A percentile compares a stretch with the other conserved stretches of the same genome.
Evolutionary conservation across 2,797 vertebrate species (phyloP).

Genomic region (Arnoldichthys spilopterus): DNA sequence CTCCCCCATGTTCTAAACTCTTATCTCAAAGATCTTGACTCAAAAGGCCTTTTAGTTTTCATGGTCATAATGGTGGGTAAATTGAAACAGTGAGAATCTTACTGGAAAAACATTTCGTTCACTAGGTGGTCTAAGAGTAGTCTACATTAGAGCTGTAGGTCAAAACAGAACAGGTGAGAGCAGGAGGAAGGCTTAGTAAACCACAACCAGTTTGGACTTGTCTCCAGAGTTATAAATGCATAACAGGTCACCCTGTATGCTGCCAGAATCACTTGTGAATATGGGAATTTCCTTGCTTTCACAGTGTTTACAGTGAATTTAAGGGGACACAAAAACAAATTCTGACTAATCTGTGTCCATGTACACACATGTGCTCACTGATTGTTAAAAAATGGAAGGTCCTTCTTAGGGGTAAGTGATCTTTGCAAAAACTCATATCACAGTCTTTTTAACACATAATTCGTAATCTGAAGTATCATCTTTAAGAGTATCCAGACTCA

Average conservation of each 20-base stretch:
- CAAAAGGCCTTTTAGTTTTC: background rate
- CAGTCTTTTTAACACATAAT: too few relatives aligned
- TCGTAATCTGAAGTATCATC: too few relatives aligned
- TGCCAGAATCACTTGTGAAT: background rate
- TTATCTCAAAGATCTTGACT: constrained; percentile 2
- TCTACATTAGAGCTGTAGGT: background rate
- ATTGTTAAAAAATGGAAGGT: too few relatives aligned
- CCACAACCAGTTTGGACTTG: constrained; percentile 39
- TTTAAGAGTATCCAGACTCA: too few relatives aligned
- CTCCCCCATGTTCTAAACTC: constrained; percentile 1
- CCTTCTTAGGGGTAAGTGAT: too few relatives aligned
- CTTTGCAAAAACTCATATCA: too few relatives aligned
- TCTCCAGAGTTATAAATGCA: constrained; percentile 7
- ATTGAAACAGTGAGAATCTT: background rate
- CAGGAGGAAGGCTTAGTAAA: background rate
- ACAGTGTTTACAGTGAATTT: constrained; percentile 7
- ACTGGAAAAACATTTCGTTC: background rate
- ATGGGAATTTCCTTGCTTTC: constrained; percentile 15
- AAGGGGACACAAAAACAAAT: too few relatives aligned
- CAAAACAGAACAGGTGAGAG: background rate
- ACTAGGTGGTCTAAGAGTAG: background rate
- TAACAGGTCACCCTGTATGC: background rate
- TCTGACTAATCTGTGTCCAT: too few relatives aligned
- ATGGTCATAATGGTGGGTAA: too few relatives aligned
- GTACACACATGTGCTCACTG: too few relatives aligned